A percentile compares a stretch with the other conserved stretches of the same genome.
Evolutionary conservation across 2,113 vertebrate genomes (phyloP).

Genomic region (Siniperca chuatsi): DNA sequence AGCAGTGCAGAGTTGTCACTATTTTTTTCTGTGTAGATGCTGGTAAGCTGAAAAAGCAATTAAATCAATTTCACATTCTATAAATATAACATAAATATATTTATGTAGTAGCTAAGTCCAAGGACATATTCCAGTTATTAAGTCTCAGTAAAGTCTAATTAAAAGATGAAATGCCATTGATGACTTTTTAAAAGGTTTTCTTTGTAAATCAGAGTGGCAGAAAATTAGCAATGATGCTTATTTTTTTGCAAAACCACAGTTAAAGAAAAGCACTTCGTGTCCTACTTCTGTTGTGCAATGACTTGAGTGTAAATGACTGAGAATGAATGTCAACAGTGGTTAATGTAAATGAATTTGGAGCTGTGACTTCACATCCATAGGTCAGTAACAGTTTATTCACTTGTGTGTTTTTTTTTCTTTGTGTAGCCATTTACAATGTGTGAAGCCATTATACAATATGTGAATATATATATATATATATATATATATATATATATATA

Average conservation of each 20-base stretch:
- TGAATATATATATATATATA: not conserved
- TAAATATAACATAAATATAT: not conserved
- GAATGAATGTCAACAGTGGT: not conserved
- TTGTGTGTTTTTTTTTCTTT: not conserved
- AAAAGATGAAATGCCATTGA: not conserved
- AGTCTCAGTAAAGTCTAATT: not conserved
- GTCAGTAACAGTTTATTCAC: not conserved
- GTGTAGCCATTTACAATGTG: not conserved
- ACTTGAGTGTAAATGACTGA: not conserved
- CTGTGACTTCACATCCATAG: not conserved
- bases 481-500: not conserved
- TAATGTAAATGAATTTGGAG: not conserved
- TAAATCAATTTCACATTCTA: not conserved
- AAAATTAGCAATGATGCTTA: not conserved
- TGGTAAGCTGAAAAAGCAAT: accelerated
- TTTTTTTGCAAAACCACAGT: not conserved
- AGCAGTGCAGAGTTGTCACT: not conserved
- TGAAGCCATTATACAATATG: not conserved
- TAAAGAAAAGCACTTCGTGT: not conserved
- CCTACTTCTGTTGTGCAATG: not conserved
- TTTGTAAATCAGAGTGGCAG: not conserved
- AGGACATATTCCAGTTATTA: not conserved
- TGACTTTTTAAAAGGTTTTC: not conserved
- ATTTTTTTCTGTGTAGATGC: not conserved
- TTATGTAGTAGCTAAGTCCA: not conserved